These are phyloP conservation scores for Lipophrys pholis DNA, from an alignment of 2,113 vertebrate species.

Conservation along the genomic window DNA sequence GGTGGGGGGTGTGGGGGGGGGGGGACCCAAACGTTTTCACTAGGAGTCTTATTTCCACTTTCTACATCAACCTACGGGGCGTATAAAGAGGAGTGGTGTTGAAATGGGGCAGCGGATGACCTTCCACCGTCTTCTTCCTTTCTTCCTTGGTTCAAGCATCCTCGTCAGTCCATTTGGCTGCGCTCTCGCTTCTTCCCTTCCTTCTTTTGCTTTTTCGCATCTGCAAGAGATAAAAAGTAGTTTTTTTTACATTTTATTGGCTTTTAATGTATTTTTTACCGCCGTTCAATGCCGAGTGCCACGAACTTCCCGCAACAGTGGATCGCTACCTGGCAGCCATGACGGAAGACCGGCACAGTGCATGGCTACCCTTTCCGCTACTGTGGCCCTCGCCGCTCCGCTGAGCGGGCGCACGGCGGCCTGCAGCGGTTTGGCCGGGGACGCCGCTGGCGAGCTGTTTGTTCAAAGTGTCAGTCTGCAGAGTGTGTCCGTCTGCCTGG, in stretches of 20 bases:
- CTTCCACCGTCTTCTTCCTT: constrained; percentile 30
- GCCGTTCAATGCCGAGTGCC: constrained; percentile 4
- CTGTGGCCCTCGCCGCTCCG: constrained; percentile 45
- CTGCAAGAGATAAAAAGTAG: constrained; percentile 49
- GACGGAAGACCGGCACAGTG: constrained; percentile 36
- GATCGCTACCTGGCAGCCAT: constrained; percentile 57
- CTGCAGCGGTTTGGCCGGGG: constrained; percentile 18
- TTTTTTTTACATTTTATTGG: no score
- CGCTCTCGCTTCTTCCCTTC: constrained; percentile 84
- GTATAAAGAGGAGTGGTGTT: constrained; percentile 59
- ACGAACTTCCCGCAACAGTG: constrained; percentile 49
- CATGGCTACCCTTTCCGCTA: constrained; percentile 28
- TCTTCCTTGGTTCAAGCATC: constrained; percentile 8
- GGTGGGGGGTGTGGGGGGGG: no score
- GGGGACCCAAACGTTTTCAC: no score
- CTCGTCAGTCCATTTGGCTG: constrained; percentile 74
- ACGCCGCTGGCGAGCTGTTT: constrained; percentile 26
- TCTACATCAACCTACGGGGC: constrained; percentile 69
- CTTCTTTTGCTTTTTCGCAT: constrained; percentile 84
- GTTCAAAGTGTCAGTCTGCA: constrained; percentile 19
- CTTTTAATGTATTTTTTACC: no score
- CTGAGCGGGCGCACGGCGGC: constrained; percentile 38
- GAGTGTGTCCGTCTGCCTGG: neutral
- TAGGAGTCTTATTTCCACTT: constrained; percentile 60
- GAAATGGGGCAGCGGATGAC: constrained; percentile 29